Base-by-base conservation (phyloP, 2,797 vertebrate species). In the Gallinago solitaria region DNA sequence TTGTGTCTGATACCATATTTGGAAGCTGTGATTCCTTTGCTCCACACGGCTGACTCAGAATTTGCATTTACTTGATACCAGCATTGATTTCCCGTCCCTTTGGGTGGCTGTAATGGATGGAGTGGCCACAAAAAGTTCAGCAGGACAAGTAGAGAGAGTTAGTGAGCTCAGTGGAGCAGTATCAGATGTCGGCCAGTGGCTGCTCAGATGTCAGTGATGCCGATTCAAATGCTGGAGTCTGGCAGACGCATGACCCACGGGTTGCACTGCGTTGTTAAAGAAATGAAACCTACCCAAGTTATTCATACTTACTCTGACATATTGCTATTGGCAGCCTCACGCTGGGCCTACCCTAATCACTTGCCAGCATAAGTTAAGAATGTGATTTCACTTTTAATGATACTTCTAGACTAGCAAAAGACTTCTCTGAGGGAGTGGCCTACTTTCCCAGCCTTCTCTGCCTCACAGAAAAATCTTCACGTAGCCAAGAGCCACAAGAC, bases 301-400 rank as follows among this genome's bases (percentile, higher is more conserved):
- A 87, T 67, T 96, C 5, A 6, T 67, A 45, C 6, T 18, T 70
- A 28, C 77, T 82, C 77, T 93, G 80, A 93, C 93, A 95, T 90
- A 94, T 82, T 93, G 78, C 89, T 88, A 92, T 87, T 95, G 96
- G 95, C 96, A 94, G 83, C 74, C 77, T 87, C 90, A 74, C 13
- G 83, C 93, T 95, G 94, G 71, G 85, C 70, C 93, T 94, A 57
- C 78, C 92, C 93, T 95, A 96, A 95, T 97, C 95, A 82, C 92
- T 96, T 97, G 95, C 93, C 94, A 95, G 92, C 83, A 67, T 70
- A 89, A 96, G 77, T 97, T 96, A 96, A 96, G 90, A 94, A 89
- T 76, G 83, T 92, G 81, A 95, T 97, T 96, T 96, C 74, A 87
- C 88, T 93, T 94, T 93, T 94, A 91, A 91, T 87, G 89, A 71